Percentiles rank a stretch among this genome's conserved stretches.
phyloP scores from a whole-genome alignment of 1,140 invertebrate genomes.

The Drosophila arawakana region DNA sequence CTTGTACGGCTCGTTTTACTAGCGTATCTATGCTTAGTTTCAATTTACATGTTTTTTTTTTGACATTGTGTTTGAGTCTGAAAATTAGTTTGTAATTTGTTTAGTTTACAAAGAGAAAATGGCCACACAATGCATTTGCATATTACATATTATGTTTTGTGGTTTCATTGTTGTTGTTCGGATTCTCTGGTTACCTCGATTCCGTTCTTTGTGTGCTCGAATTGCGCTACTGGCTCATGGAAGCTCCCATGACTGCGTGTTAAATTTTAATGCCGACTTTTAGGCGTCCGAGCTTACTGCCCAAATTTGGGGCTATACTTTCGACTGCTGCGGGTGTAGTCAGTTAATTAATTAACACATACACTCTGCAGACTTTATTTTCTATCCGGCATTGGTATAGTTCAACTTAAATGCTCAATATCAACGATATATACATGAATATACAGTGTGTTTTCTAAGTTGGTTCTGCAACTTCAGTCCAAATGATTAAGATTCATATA shows the following conservation, averaged over 20 bases:
- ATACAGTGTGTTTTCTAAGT: too few species aligned
- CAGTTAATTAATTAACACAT: slow-evolving; percentile 53
- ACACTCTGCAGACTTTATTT: neutral
- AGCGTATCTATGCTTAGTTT: neutral
- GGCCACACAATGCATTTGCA: slow-evolving; percentile 62
- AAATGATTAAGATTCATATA: neutral
- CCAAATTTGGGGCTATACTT: neutral
- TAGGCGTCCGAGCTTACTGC: slow-evolving; percentile 32
- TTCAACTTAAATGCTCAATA: neutral
- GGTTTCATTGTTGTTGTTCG: slow-evolving; percentile 49
- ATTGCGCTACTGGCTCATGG: slow-evolving; percentile 19
- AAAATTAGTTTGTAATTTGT: slow-evolving; percentile 75
- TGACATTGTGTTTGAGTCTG: slow-evolving; percentile 37
- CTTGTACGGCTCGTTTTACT: neutral
- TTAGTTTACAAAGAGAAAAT: slow-evolving; percentile 65
- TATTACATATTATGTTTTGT: slow-evolving; percentile 67
- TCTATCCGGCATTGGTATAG: neutral
- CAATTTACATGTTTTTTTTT: slow-evolving; percentile 28
- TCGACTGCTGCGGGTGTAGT: slow-evolving; percentile 19
- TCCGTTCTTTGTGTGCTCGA: neutral
- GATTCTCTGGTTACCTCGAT: slow-evolving; percentile 21
- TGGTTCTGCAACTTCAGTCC: neutral
- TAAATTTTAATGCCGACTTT: slow-evolving; percentile 68
- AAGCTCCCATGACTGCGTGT: slow-evolving; percentile 20
- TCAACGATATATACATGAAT: too few species aligned